phyloP scores from a whole-genome alignment of 2,888 invertebrate species.

The Watsonalla binaria region DNA sequence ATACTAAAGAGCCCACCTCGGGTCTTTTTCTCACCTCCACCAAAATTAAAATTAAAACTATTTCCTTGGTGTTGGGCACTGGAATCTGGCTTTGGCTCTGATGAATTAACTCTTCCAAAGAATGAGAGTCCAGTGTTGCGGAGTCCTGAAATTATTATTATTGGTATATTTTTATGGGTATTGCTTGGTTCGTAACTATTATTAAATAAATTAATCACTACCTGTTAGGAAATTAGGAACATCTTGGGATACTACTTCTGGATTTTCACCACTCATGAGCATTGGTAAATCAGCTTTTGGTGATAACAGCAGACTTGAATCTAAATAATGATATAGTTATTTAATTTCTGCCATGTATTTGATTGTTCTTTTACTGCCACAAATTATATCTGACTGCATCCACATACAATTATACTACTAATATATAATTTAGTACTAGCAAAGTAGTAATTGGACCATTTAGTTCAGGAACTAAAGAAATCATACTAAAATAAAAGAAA shows the following conservation, averaged over 20 bases:
- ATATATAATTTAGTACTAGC: no score
- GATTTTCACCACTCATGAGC: conserved; percentile 26
- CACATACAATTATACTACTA: no score
- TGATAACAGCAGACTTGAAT: conserved; percentile 60
- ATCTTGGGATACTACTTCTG: conserved; percentile 46
- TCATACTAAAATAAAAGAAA: no score
- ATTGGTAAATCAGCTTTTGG: conserved; percentile 56
- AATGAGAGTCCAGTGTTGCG: conserved; percentile 56
- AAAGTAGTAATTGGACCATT: no score
- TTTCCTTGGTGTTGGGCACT: conserved; percentile 29
- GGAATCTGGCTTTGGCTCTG: conserved; percentile 32
- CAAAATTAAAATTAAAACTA: conserved; percentile 63
- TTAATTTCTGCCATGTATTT: no score
- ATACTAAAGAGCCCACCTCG: conserved; percentile 62
- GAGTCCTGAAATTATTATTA: conserved; percentile 39
- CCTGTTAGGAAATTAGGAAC: conserved; percentile 63
- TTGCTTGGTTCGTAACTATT: no score
- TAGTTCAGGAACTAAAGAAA: no score
- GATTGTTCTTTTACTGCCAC: no score
- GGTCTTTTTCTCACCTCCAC: conserved; percentile 51
- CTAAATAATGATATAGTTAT: no score
- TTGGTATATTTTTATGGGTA: no score
- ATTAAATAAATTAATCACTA: no score
- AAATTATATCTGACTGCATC: no score
- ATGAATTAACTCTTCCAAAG: conserved; percentile 38